These are phyloP conservation scores for Melinopterus prodromus DNA, from an alignment of 2,888 invertebrate genomes.

Conservation along the genomic window DNA sequence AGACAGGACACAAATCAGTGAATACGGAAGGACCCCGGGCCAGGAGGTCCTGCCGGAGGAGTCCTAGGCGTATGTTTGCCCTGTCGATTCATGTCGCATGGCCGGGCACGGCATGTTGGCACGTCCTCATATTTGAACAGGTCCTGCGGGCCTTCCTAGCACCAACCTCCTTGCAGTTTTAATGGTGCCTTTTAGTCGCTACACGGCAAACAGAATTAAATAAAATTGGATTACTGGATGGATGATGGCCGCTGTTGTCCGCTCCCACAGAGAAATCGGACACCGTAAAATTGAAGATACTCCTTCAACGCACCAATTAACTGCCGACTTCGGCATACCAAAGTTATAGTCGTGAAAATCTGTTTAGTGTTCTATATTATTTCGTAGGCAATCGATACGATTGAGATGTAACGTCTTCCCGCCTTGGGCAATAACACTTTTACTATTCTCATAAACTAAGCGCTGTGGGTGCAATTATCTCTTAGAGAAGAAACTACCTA, in stretches of 20 bases:
- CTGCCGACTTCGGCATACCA: no score
- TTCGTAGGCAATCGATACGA: no score
- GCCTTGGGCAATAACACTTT: no score
- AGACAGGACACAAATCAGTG: constrained; percentile 42
- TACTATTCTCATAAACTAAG: no score
- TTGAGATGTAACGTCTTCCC: no score
- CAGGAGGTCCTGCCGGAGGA: constrained; percentile 11
- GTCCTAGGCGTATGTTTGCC: constrained; percentile 48
- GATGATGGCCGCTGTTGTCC: not conserved
- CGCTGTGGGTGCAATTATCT: no score
- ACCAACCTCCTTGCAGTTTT: constrained; percentile 11
- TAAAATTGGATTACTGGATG: not conserved
- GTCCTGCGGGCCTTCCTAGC: constrained; percentile 27
- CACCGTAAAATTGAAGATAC: no score
- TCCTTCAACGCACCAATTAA: no score
- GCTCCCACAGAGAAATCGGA: no score
- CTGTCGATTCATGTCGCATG: constrained; percentile 48
- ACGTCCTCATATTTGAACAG: constrained; percentile 39
- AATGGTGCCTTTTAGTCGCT: constrained; percentile 15
- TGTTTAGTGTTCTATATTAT: no score
- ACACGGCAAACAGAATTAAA: not conserved
- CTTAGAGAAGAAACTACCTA: no score
- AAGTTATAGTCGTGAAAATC: no score
- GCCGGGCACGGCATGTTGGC: constrained; percentile 41
- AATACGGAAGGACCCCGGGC: constrained; percentile 36